Percentiles rank a stretch among this genome's conserved stretches.
These are phyloP conservation scores for Hymenopus coronatus DNA, from an alignment of 2,888 invertebrate species.

Conservation along the genomic window DNA sequence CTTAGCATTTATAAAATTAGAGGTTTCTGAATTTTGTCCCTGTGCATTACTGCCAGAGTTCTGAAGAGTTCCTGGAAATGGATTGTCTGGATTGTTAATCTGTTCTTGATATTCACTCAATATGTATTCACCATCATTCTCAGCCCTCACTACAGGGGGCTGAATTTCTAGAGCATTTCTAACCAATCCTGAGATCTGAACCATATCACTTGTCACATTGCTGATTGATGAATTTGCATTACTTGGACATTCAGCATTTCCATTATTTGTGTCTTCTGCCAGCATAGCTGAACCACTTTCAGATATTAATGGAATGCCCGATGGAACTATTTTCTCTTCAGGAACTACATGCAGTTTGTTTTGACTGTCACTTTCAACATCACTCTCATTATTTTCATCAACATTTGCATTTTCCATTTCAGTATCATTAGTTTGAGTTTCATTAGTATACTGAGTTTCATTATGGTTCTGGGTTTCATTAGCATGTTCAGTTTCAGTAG, in stretches of 20 bases:
- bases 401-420: too few relatives aligned
- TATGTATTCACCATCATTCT: neutral
- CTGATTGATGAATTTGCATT: neutral
- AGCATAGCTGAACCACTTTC: neutral
- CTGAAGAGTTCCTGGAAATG: neutral
- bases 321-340: neutral
- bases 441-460: neutral
- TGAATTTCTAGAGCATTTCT: conserved; percentile 13
- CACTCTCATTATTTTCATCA: too few relatives aligned
- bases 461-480: neutral
- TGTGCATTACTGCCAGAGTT: neutral
- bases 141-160: neutral
- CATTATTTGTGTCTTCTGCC: neutral
- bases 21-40: neutral
- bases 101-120: neutral
- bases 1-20: neutral
- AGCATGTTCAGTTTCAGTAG: neutral
- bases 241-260: neutral
- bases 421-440: neutral
- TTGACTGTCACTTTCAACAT: too few relatives aligned
- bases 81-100: neutral
- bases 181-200: conserved; percentile 7
- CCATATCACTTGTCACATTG: neutral
- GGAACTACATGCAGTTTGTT: neutral
- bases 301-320: neutral